These are phyloP conservation scores for Acrobeloides nanus DNA, from an alignment of 2,888 invertebrate genomes.

Conservation along the genomic window DNA sequence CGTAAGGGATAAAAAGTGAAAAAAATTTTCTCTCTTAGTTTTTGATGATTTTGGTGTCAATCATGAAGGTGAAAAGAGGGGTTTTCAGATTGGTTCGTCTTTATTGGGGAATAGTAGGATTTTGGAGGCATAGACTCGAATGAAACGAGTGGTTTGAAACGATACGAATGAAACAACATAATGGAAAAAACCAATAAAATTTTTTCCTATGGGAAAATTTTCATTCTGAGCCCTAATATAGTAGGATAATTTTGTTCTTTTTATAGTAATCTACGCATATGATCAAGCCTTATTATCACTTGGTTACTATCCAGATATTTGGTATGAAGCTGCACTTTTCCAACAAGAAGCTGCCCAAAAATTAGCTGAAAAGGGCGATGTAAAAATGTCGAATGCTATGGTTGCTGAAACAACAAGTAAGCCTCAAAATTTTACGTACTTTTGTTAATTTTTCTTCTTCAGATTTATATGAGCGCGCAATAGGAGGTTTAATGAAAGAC, in stretches of 20 bases:
- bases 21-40: background rate
- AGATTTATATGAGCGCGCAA: conserved; percentile 87
- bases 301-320: conserved; percentile 94
- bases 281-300: conserved; percentile 92
- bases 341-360: conserved; percentile 87
- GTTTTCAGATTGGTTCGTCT: no score
- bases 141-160: no score
- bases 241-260: conserved; percentile 24
- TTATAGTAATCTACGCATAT: conserved; percentile 94
- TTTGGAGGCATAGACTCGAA: no score
- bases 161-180: no score
- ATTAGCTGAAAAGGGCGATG: conserved; percentile 66
- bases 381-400: conserved; percentile 29
- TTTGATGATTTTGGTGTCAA: background rate
- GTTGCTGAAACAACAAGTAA: conserved; percentile 27
- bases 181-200: no score
- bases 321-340: conserved; percentile 94
- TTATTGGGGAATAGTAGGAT: no score
- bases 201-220: no score
- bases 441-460: conserved; percentile 21
- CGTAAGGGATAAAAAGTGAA: background rate
- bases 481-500: conserved; percentile 71
- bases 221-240: background rate
- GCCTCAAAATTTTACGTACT: conserved; percentile 10
- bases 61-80: no score